Percentiles rank a stretch among this genome's conserved stretches.
phyloP scores from a whole-genome alignment of 2,888 invertebrate species.

The Sepioteuthis lessoniana region DNA sequence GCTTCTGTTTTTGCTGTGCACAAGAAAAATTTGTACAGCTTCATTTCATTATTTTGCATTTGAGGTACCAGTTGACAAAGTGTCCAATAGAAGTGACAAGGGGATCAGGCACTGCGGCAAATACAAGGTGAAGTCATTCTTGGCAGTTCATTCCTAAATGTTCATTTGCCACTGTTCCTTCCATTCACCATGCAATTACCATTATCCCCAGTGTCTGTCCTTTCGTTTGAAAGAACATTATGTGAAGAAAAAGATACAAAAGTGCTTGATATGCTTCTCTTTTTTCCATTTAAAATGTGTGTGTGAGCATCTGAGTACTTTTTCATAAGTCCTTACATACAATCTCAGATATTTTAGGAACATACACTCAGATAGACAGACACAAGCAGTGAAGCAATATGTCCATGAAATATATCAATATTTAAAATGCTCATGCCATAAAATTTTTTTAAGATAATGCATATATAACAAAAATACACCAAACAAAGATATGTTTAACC shows the following conservation, averaged over 20 bases:
- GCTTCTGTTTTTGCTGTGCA: constrained; percentile 20
- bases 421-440: background rate
- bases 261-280: background rate
- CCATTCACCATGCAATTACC: background rate
- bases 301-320: background rate
- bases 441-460: no score
- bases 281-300: background rate
- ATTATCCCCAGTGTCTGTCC: constrained; percentile 6
- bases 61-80: constrained; percentile 45
- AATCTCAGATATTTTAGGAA: background rate
- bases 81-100: constrained; percentile 44
- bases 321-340: background rate
- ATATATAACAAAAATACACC: no score
- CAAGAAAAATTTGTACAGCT: background rate
- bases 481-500: no score
- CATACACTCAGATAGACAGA: background rate
- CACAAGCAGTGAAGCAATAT: background rate
- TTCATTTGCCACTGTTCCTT: constrained; percentile 38
- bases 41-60: constrained; percentile 46
- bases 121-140: constrained; percentile 40
- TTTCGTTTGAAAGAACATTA: background rate
- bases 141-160: constrained; percentile 40
- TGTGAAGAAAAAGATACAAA: no score
- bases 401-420: background rate
- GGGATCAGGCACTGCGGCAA: constrained; percentile 40